phyloP scores from a whole-genome alignment of 2,888 invertebrate genomes.

The Athetis lepigone region DNA sequence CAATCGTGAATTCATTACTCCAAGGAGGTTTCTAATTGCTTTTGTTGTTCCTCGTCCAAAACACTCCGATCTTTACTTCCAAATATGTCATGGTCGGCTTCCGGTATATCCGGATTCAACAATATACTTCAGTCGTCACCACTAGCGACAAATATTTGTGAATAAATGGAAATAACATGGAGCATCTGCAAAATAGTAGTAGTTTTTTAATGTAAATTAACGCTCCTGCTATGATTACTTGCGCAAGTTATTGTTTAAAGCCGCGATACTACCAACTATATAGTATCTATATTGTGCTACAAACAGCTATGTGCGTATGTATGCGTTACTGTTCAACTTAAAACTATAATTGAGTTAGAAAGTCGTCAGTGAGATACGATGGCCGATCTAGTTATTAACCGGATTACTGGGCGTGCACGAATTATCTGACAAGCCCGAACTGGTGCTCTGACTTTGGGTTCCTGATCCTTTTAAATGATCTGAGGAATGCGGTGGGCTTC shows the following conservation, averaged over 20 bases:
- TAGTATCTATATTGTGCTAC: not conserved
- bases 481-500: too few relatives aligned
- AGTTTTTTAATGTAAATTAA: too few relatives aligned
- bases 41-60: too few relatives aligned
- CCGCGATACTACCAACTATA: not conserved
- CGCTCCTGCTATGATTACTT: too few relatives aligned
- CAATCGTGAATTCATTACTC: not conserved
- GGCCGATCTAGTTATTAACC: slow-evolving; percentile 69
- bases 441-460: slow-evolving; percentile 10
- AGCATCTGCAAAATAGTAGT: too few relatives aligned
- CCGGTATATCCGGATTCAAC: too few relatives aligned
- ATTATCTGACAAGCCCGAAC: slow-evolving; percentile 41
- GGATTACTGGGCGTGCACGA: slow-evolving; percentile 62
- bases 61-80: too few relatives aligned
- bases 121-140: too few relatives aligned
- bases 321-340: slow-evolving; percentile 27
- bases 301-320: not conserved
- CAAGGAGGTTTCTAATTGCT: too few relatives aligned
- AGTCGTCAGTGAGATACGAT: slow-evolving; percentile 66
- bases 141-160: too few relatives aligned
- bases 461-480: slow-evolving; percentile 4
- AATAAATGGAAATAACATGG: too few relatives aligned
- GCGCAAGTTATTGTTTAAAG: not conserved
- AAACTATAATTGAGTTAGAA: slow-evolving; percentile 64
- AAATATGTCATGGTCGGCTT: too few relatives aligned